A percentile compares a stretch with the other conserved stretches of the same genome.
phyloP scores from a whole-genome alignment of 2,797 vertebrate genomes.

The Alosa sapidissima region DNA sequence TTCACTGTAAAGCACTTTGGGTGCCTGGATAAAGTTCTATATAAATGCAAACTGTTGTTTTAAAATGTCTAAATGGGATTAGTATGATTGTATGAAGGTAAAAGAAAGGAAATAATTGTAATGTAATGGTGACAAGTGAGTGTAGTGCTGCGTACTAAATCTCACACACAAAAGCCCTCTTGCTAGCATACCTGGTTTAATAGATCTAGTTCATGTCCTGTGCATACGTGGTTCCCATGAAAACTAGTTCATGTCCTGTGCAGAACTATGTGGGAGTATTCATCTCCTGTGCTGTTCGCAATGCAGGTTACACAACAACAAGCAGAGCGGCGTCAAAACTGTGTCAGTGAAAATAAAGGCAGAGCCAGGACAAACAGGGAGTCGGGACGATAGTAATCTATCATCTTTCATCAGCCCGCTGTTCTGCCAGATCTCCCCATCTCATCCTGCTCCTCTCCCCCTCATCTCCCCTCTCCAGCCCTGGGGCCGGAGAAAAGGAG shows the following conservation, averaged over 20 bases:
- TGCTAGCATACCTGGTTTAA: no score
- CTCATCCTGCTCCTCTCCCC: neutral
- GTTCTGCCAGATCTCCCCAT: neutral
- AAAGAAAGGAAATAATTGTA: no score
- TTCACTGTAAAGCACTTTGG: no score
- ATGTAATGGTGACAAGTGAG: no score
- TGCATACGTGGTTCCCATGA: neutral
- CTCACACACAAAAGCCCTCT: no score
- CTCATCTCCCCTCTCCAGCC: neutral
- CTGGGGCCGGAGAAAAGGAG: neutral
- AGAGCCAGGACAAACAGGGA: neutral
- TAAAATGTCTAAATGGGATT: no score
- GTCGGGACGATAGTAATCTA: neutral
- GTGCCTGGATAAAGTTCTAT: no score
- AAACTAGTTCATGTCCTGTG: neutral
- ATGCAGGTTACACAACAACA: slow-evolving; percentile 6
- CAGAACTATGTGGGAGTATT: neutral
- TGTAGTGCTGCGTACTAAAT: no score
- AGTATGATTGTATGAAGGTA: no score
- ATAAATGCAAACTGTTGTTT: no score
- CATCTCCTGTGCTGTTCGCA: neutral
- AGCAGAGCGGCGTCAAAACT: neutral
- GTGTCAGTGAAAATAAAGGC: neutral
- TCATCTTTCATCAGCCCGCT: neutral
- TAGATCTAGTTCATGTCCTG: no score